phyloP scores from a whole-genome alignment of 2,797 vertebrate species.

The Mionectes olivaceus region DNA sequence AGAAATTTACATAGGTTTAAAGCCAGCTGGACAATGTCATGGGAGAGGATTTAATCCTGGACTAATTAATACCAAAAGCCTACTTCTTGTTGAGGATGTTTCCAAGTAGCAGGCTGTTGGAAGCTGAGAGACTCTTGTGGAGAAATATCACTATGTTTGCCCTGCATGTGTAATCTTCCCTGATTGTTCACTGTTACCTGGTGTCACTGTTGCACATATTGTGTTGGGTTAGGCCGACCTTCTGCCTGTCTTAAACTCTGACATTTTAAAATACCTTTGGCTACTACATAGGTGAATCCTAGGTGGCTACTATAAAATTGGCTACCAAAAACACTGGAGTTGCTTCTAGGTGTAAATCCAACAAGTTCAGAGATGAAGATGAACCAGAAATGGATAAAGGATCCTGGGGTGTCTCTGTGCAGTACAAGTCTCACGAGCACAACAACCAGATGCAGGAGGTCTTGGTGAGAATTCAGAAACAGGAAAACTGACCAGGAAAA shows the following conservation, averaged over 20 bases:
- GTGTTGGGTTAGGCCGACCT: not conserved
- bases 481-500: not conserved
- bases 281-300: not conserved
- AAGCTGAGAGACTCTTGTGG: not conserved
- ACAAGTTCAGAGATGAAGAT: not conserved
- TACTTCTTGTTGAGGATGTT: not conserved
- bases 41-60: not conserved
- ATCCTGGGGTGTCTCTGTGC: not conserved
- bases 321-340: not conserved
- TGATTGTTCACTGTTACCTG: not conserved
- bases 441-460: not conserved
- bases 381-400: not conserved
- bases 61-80: not conserved
- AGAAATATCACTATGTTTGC: not conserved
- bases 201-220: not conserved
- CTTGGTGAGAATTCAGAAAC: not conserved
- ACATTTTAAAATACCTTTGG: not conserved
- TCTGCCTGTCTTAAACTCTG: not conserved
- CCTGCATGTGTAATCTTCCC: not conserved
- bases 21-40: not conserved
- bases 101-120: not conserved
- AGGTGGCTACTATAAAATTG: not conserved
- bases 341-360: not conserved
- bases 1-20: not conserved
- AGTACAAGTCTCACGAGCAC: not conserved